Evolutionary conservation across 1,140 invertebrate genomes (phyloP), one percentile per base, ranked within the genome.

Genomic region (Amyelois transitella): DNA sequence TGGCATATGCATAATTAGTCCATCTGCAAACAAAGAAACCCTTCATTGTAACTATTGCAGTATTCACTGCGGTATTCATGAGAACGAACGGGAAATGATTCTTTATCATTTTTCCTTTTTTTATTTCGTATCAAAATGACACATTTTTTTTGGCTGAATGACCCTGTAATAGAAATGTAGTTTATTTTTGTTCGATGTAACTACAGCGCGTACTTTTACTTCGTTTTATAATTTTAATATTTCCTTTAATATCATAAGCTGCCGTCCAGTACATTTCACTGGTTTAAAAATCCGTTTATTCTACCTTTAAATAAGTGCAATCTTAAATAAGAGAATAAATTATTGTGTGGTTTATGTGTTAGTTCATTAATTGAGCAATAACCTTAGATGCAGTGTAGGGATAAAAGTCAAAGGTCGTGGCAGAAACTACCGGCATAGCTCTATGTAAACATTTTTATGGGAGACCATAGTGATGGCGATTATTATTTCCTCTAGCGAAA

Each of bases 401-500:
- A 53, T 56, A 59, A 38, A 38, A 59, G 65, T 64, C 61, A 70
- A 47, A 66, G 67, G 67, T 70, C 57, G 32, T 14, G 51, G 47
- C 43, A 43, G 43, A 43, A 43, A 32, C 43, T 17, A 19, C 21
- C 22, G 44, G 43, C 51, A 47, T 21, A 44, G 43, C 21, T 57
- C 53, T n/a, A 59, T 63, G 51, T 53, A 49, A 44, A 57, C 38
- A 43, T 53, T 61, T 62, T 48, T 53, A 60, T 54, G 57, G 51
- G 20, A 60, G 45, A 49, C 44, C 51, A 54, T 48, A 56, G 32
- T 51, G 52, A 61, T 50, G n/a, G n/a, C n/a, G n/a, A 59, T n/a
- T n/a, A n/a, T n/a, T n/a, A n/a, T n/a, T n/a, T 61, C 60, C 65
- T 64, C 63, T 63, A 75, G 80, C 67, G 80, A 82, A 82, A 82